Percentiles rank a stretch among this genome's conserved stretches.
phyloP scores from a whole-genome alignment of 2,888 invertebrate species.

The Amiota communis region DNA sequence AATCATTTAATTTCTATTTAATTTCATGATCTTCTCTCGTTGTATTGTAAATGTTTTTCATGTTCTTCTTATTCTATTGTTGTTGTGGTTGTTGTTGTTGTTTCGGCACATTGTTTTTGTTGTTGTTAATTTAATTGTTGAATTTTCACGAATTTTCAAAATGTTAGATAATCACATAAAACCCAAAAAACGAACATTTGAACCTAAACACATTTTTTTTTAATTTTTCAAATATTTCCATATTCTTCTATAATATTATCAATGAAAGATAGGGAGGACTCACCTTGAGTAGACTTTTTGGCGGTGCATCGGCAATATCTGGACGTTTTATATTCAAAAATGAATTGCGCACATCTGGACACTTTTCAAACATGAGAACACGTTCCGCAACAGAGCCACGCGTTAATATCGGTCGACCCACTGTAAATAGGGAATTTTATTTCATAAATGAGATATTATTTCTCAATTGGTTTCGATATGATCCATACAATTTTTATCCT shows the following conservation, averaged over 20 bases:
- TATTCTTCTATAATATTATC: conserved; percentile 4
- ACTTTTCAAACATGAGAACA: conserved; percentile 91
- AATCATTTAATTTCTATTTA: conserved; percentile 28
- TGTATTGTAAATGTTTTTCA: conserved; percentile 29
- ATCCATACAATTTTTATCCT: conserved; percentile 67
- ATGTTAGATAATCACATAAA: conserved; percentile 58
- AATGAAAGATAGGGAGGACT: conserved; percentile 34
- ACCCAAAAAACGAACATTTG: conserved; percentile 15
- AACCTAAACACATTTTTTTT: too few relatives aligned
- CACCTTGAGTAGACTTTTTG: conserved; percentile 66
- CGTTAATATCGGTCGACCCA: conserved; percentile 88
- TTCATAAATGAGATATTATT: too few relatives aligned
- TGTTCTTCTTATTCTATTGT: neutral
- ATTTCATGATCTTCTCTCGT: conserved; percentile 21
- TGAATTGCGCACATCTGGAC: conserved; percentile 81
- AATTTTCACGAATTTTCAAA: conserved; percentile 50
- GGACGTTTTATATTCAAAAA: conserved; percentile 74
- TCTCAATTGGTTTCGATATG: neutral
- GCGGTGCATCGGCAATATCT: conserved; percentile 59
- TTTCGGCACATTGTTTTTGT: conserved; percentile 31
- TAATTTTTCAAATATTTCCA: neutral
- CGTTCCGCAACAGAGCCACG: conserved; percentile 93
- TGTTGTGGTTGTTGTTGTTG: conserved; percentile 11
- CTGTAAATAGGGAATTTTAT: conserved; percentile 57
- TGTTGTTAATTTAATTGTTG: conserved; percentile 35